A percentile compares a stretch with the other conserved stretches of the same genome.
Conservation (phyloP, 35 echinoderm and acorn worm genomes). For the Strongylocentrotus purpuratus region DNA sequence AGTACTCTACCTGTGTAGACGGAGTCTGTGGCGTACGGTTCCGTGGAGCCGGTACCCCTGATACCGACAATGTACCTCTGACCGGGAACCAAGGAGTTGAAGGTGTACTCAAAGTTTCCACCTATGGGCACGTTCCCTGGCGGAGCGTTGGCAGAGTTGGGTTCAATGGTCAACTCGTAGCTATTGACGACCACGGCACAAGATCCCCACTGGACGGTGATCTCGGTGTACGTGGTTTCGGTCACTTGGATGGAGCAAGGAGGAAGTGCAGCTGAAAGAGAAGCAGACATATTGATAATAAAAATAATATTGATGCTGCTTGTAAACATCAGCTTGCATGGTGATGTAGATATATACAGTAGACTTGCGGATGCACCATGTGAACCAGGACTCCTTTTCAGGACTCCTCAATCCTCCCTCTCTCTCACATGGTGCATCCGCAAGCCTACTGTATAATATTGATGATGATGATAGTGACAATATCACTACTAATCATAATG, state of each 20-base stretch:
- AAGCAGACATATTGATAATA: background rate
- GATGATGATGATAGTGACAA: too few species aligned
- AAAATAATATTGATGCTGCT: too few species aligned
- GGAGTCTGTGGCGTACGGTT: conserved; percentile 43
- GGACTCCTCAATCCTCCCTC: too few species aligned
- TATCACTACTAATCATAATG: too few species aligned
- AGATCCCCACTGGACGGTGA: conserved; percentile 61
- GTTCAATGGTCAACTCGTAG: conserved; percentile 42
- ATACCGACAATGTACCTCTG: conserved; percentile 44
- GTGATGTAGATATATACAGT: too few species aligned
- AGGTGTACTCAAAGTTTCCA: background rate
- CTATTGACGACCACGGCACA: background rate
- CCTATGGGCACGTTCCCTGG: background rate
- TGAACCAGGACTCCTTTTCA: too few species aligned
- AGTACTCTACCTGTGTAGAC: conserved; percentile 53
- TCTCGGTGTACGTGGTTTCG: background rate
- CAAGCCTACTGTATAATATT: too few species aligned
- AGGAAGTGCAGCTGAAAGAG: conserved; percentile 45
- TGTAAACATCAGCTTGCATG: too few species aligned
- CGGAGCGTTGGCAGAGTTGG: background rate
- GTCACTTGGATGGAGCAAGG: conserved; percentile 43
- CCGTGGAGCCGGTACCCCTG: background rate
- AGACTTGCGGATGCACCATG: too few species aligned
- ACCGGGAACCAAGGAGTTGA: conserved; percentile 29
- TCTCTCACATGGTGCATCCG: too few species aligned